phyloP scores from a whole-genome alignment of 2,113 vertebrate species.

The Theristicus caerulescens region DNA sequence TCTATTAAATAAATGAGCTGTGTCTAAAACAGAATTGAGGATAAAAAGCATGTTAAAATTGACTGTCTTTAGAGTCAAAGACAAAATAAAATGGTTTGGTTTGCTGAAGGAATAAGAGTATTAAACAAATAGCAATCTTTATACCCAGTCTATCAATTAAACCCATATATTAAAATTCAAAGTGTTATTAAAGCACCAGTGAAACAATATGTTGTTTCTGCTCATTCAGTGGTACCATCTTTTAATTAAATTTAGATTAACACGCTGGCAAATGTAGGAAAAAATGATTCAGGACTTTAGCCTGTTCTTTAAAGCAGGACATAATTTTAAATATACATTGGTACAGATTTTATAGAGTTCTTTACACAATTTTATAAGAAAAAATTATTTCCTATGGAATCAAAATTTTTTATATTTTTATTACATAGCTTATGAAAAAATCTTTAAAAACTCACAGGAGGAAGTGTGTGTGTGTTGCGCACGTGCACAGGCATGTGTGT shows the following conservation, averaged over 20 bases:
- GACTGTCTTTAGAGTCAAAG: not conserved
- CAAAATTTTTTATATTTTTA: conserved; percentile 9
- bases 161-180: not conserved
- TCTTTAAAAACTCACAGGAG: conserved; percentile 13
- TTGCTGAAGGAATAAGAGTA: not conserved
- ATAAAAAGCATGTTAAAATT: conserved; percentile 10
- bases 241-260: conserved; percentile 67
- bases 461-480: not conserved
- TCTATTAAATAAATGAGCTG: not conserved
- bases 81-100: not conserved
- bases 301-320: not conserved
- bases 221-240: not conserved
- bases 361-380: conserved; percentile 16
- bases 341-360: not conserved
- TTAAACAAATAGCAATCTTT: conserved; percentile 19
- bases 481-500: not conserved
- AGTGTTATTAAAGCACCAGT: not conserved
- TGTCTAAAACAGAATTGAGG: not conserved
- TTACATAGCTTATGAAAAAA: conserved; percentile 1
- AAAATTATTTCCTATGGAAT: conserved; percentile 6
- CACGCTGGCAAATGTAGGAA: not conserved
- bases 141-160: not conserved
- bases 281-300: not conserved
- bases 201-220: conserved; percentile 14
- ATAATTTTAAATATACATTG: conserved; percentile 15